Base-by-base conservation (phyloP, 2,888 invertebrate genomes). In the Agrochola lychnidis region DNA sequence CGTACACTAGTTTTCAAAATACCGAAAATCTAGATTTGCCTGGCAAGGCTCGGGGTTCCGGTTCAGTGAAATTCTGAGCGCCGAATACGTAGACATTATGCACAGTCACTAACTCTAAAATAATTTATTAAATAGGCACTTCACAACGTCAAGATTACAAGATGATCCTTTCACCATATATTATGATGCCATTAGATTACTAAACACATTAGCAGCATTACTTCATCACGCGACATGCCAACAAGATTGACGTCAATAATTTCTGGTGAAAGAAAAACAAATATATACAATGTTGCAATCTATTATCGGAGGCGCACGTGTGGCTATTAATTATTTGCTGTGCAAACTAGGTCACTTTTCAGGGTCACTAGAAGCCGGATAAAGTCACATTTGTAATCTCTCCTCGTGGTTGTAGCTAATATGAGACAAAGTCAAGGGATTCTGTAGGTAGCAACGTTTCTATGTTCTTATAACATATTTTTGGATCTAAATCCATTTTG, bases 231-330 rank as follows among this genome's bases (percentile, higher is more conserved):
- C 51, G 62, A 56, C 59, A 62, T 67, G 78, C 71, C 81, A 78
- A 79, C 12, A 53, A 70, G 4, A 69, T 45, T 77, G 85, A 75
- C 78, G 73, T 70, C 73, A 78, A 7, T 16, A 22, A 67, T 22
- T 56, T 48, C 45, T 66, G 51, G 53, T 78, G 59, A 62, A 48
- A 56, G 57, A 56, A 68, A 67, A 67, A 69, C 59, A 62, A 66
- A 73, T 56, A 0, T 48, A n/a, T 74, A 84, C 84, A 78, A 61
- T 76, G 78, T 81, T 76, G 70, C 67, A 51, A n/a, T 67, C 70
- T 84, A 66, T 72, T 53, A 61, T 53, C 4, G 30, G 9, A 22
- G n/a, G 51, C 4, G 51, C 75, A 82, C 78, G 76, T 87, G 88
- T 16, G 61, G n/a, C 6, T 53, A 22, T 22, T 67, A 36, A 30